These are phyloP conservation scores for Stramonita haemastoma DNA, from an alignment of 2,888 invertebrate species.

Conservation along the genomic window DNA sequence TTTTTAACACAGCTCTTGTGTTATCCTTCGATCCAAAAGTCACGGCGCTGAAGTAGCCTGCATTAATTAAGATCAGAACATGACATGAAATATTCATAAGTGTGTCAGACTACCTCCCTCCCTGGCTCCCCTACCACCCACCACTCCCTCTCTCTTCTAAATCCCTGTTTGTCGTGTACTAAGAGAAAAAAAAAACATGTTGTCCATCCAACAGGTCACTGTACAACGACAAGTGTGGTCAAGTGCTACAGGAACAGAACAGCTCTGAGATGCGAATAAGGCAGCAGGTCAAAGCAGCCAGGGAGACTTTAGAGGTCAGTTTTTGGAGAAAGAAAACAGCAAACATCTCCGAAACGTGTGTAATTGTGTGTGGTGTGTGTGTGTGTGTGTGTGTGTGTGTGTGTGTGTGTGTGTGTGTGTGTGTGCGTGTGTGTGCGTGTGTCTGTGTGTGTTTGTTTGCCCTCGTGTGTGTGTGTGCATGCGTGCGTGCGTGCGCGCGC, in stretches of 20 bases:
- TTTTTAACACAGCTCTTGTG: too few species aligned
- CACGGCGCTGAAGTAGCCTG: too few species aligned
- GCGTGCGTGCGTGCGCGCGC: neutral
- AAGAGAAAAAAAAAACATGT: too few species aligned
- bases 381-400: constrained; percentile 18
- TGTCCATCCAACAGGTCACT: constrained; percentile 56
- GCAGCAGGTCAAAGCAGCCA: constrained; percentile 68
- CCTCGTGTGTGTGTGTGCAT: neutral
- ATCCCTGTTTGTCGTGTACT: too few species aligned
- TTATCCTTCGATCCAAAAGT: too few species aligned
- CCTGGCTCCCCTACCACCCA: too few species aligned
- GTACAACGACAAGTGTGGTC: constrained; percentile 74
- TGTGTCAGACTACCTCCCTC: too few species aligned
- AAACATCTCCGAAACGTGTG: neutral
- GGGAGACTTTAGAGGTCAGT: constrained; percentile 72
- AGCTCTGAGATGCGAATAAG: constrained; percentile 57
- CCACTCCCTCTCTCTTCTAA: too few species aligned
- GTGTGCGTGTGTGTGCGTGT: neutral
- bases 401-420: neutral
- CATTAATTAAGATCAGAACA: too few species aligned
- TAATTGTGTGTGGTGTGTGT: constrained; percentile 13
- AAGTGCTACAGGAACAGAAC: constrained; percentile 72
- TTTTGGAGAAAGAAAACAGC: neutral
- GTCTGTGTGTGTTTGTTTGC: neutral
- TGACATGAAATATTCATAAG: too few species aligned